phyloP scores from a whole-genome alignment of 1,140 invertebrate species.

The Zaprionus africanus region DNA sequence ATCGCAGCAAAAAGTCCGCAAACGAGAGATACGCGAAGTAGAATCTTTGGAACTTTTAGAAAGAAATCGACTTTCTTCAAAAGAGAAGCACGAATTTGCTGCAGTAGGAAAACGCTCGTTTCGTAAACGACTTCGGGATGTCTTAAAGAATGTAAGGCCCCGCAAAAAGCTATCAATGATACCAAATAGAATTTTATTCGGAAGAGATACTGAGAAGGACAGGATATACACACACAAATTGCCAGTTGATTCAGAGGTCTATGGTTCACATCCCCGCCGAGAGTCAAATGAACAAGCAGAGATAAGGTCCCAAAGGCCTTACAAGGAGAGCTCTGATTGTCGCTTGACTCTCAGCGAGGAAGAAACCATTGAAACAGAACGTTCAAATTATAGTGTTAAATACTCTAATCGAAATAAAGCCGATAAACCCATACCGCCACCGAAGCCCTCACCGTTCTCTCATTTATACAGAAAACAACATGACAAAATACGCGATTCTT shows the following conservation, averaged over 20 bases:
- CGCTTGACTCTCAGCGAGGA: constrained; percentile 16
- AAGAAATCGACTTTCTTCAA: background rate
- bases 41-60: background rate
- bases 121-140: no score
- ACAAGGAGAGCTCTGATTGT: constrained; percentile 17
- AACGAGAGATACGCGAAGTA: background rate
- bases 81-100: background rate
- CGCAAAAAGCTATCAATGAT: no score
- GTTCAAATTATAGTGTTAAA: background rate
- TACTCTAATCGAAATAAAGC: background rate
- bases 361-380: background rate
- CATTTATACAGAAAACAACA: background rate
- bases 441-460: background rate
- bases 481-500: background rate
- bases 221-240: background rate
- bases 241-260: background rate
- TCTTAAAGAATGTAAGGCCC: no score
- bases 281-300: constrained; percentile 24
- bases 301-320: background rate
- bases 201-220: no score
- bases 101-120: no score
- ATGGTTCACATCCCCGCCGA: background rate
- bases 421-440: background rate
- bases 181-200: no score
- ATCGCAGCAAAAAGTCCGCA: background rate